Evolutionary conservation across 2,797 vertebrate genomes (phyloP), one percentile per base, ranked within the genome.

Genomic region (Cheirogaleus major): DNA sequence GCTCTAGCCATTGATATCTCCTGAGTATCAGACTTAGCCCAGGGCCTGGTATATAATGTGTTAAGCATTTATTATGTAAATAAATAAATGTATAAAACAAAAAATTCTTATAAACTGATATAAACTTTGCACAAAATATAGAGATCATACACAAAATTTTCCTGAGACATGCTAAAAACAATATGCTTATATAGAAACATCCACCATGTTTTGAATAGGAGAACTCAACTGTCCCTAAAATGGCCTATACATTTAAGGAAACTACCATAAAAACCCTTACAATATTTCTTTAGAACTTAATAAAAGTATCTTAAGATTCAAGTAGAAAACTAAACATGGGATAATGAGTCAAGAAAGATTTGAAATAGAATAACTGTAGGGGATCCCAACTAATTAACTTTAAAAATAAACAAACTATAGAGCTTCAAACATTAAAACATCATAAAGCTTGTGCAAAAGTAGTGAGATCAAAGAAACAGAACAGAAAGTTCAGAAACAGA

Each of bases 401-500:
- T 52, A n/a, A 63, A 95, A 80, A 84, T 20, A 83, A 91, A 84
- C 11, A 87, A 82, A 48, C 59, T 65, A n/a, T 48, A 82, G 78
- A 70, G 9, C 14, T 82, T 96, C 55, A 93, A 50, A 72, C 32
- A 85, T 41, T 32, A 69, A 84, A 94, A 23, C 52, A 89, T 14
- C 50, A 59, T 89, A 67, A 76, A 76, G 11, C 15, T 41, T 86
- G 5, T 82, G 22, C 45, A n/a, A 89, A 80, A 73, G 72, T 32
- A 27, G 9, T 76, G 6, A 76, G 38, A 48, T 43, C 13, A 67
- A 41, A 45, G 15, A 70, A 93, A 70, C 8, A 85, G 14, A 92
- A 72, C 6, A 65, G 23, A 50, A 96, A 57, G 5, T 78, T 86
- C 41, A 90, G 70, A 50, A 65, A 65, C 27, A 50, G 27, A 92